Percentiles rank a stretch among this genome's conserved stretches.
Conservation (phyloP, 1,140 invertebrate genomes). For the Aphelinus atriplicis region DNA sequence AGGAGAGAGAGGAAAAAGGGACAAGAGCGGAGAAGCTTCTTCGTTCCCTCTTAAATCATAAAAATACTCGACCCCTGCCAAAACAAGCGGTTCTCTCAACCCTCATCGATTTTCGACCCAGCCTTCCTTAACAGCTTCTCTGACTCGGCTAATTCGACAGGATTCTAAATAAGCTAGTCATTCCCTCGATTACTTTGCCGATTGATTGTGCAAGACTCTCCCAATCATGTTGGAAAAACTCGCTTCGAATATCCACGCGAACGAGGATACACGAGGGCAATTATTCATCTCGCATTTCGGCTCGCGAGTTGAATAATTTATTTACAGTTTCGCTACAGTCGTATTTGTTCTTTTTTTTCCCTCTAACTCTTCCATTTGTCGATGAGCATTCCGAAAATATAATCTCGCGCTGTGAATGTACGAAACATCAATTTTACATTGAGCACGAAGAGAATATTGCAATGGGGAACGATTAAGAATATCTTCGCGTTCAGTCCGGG, state of each 20-base stretch:
- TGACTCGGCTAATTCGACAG: slow-evolving; percentile 40
- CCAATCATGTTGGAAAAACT: slow-evolving; percentile 38
- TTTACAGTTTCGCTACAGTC: no score
- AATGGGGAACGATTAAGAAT: no score
- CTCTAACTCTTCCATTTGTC: no score
- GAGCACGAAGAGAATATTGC: no score
- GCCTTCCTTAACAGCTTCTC: slow-evolving; percentile 26
- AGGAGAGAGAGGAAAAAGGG: slow-evolving; percentile 11
- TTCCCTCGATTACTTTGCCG: slow-evolving; percentile 43
- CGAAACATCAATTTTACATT: no score
- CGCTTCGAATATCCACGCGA: slow-evolving; percentile 8
- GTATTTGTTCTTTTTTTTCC: no score
- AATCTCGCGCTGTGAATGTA: no score
- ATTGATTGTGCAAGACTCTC: slow-evolving; percentile 35
- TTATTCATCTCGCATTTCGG: no score
- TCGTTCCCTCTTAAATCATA: slow-evolving; percentile 53
- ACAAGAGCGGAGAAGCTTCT: slow-evolving; percentile 37
- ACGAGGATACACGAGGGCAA: no score
- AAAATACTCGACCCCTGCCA: slow-evolving; percentile 50
- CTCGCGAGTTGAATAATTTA: no score
- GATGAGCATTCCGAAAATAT: no score
- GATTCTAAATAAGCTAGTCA: slow-evolving; percentile 44
- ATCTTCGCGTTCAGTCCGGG: no score
- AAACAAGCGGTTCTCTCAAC: slow-evolving; percentile 31
- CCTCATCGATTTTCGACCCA: slow-evolving; percentile 41